phyloP scores from a whole-genome alignment of 2,797 vertebrate genomes.

The Neostethus bicornis region DNA sequence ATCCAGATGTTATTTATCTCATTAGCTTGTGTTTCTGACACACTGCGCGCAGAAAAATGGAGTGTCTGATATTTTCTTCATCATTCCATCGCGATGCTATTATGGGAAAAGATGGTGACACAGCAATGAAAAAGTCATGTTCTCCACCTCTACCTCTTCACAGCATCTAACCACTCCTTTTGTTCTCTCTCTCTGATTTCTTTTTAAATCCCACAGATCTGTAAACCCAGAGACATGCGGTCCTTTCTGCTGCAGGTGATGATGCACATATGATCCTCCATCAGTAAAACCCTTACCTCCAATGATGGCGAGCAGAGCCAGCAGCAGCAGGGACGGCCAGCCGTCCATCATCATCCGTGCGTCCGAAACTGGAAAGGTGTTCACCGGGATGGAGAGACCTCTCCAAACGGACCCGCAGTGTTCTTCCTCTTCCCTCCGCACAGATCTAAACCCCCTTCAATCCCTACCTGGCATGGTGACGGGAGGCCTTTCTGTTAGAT shows the following conservation, averaged over 20 bases:
- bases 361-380: slow-evolving; percentile 65
- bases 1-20: background rate
- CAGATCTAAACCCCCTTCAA: slow-evolving; percentile 49
- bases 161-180: slow-evolving; percentile 20
- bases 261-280: slow-evolving; percentile 38
- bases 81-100: slow-evolving; percentile 43
- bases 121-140: slow-evolving; percentile 54
- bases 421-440: slow-evolving; percentile 42
- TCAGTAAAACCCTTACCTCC: slow-evolving; percentile 77
- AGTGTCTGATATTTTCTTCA: slow-evolving; percentile 39
- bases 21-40: slow-evolving; percentile 1
- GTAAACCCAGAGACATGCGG: slow-evolving; percentile 3
- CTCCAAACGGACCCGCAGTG: slow-evolving; percentile 58
- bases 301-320: slow-evolving; percentile 77
- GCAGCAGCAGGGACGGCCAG: slow-evolving; percentile 56
- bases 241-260: slow-evolving; percentile 32
- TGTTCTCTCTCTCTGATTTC: slow-evolving; percentile 19
- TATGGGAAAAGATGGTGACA: slow-evolving; percentile 61
- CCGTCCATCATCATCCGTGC: slow-evolving; percentile 63
- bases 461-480: slow-evolving; percentile 68
- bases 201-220: slow-evolving; percentile 14
- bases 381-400: slow-evolving; percentile 64
- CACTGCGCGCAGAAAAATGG: slow-evolving; percentile 13
- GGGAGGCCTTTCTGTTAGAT: slow-evolving; percentile 37
- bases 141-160: slow-evolving; percentile 38